Evolutionary conservation across 2,888 invertebrate genomes (phyloP), one percentile per base, ranked within the genome.

Genomic region (Tipula lateralis): DNA sequence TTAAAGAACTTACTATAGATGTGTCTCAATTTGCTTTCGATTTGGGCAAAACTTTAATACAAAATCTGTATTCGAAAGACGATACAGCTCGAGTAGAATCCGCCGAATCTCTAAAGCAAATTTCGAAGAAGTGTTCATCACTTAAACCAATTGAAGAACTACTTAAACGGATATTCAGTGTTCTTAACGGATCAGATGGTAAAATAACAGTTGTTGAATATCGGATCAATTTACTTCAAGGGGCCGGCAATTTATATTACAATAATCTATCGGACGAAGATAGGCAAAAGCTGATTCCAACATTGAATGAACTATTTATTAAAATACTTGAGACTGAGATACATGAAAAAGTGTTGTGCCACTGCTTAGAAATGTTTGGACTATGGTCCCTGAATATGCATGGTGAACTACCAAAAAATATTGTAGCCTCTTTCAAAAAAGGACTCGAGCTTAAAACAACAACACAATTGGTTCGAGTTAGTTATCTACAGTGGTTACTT

Each of bases 151-250:
- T 97, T 34, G 93, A 93, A 86, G 92, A 92, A 85, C 89, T 97
- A 85, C 90, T 97, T 0, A 91, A 92, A 82, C 93, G 93, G 86
- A 91, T 94, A 84, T 97, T 98, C 90, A 94, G 93, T 3, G 94
- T 96, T 50, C 94, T 97, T 88, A 93, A 96, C 90, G 98, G 98
- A 13, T 94, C 96, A 5, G 95, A 96, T 89, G 98, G 98, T 7
- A 98, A 98, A 89, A 92, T 98, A 84, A 96, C 96, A 12, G 94
- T 97, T 84, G 94, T 95, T 39, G 95, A 96, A 86, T 97, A 97
- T 89, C 96, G 98, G 90, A 94, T 97, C 29, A 95, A 96, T 85
- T 94, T 98, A 13, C 90, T 98, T 44, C 93, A 94, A 92, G 96
- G 94, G 50, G 93, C 95, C 84, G 96, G 96, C 13, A 93, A 93